These are phyloP conservation scores for Agrotis segetum DNA, from an alignment of 2,888 invertebrate species.

Conservation along the genomic window DNA sequence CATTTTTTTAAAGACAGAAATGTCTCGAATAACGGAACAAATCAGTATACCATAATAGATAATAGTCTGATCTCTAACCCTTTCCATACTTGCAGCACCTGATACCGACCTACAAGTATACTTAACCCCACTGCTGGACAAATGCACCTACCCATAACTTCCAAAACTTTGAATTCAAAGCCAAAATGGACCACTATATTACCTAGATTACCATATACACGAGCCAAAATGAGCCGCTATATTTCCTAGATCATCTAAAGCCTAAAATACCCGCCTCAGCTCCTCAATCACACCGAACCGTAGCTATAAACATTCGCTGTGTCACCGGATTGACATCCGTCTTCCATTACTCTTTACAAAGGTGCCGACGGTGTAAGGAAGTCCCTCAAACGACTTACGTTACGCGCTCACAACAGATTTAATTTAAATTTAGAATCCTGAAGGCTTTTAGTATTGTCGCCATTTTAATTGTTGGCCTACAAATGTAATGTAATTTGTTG, in stretches of 20 bases:
- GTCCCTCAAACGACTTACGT: slow-evolving; percentile 54
- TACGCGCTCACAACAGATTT: slow-evolving; percentile 58
- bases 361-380: slow-evolving; percentile 70
- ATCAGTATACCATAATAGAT: too few relatives aligned
- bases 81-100: too few relatives aligned
- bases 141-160: too few relatives aligned
- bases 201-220: slow-evolving; percentile 16
- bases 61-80: too few relatives aligned
- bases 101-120: too few relatives aligned
- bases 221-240: background rate
- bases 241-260: slow-evolving; percentile 35
- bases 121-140: too few relatives aligned
- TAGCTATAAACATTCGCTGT: slow-evolving; percentile 71
- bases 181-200: slow-evolving; percentile 16
- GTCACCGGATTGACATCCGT: slow-evolving; percentile 73
- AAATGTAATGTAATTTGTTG: slow-evolving; percentile 18
- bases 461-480: slow-evolving; percentile 37
- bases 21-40: too few relatives aligned
- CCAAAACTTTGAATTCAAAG: too few relatives aligned
- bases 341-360: slow-evolving; percentile 71
- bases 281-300: slow-evolving; percentile 52
- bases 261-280: slow-evolving; percentile 33
- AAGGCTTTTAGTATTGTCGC: slow-evolving; percentile 20
- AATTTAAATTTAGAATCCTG: slow-evolving; percentile 61
- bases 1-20: too few relatives aligned